A percentile compares a stretch with the other conserved stretches of the same genome.
Conservation (phyloP, 2,888 invertebrate species). For the Hyposoter dolosus region DNA sequence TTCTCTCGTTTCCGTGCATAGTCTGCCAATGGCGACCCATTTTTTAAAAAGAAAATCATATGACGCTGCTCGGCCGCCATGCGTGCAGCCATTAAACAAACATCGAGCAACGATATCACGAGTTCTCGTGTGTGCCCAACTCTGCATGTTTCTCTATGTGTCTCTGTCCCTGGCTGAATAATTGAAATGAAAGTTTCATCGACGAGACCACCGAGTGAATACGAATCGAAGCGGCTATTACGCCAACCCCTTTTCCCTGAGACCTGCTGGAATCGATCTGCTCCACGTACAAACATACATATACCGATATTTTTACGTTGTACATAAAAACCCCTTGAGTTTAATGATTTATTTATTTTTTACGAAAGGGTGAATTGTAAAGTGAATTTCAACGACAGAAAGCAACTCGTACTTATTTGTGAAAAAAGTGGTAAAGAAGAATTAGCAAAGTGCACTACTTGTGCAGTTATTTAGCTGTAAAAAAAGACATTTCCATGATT, state of each 20-base stretch:
- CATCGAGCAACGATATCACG: conserved; percentile 41
- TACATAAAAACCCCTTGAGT: background rate
- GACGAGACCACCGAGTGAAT: conserved; percentile 46
- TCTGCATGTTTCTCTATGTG: conserved; percentile 25
- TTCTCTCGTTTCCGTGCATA: background rate
- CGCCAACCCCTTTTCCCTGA: conserved; percentile 34
- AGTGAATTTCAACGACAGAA: background rate
- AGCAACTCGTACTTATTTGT: background rate
- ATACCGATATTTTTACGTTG: background rate
- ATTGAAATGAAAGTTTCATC: conserved; percentile 61
- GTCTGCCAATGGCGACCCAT: conserved; percentile 54
- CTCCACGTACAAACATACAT: conserved; percentile 3
- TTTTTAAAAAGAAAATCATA: conserved; percentile 56
- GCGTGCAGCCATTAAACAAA: conserved; percentile 53
- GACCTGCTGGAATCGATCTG: conserved; percentile 16
- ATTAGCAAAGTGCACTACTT: background rate
- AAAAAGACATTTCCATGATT: background rate
- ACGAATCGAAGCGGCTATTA: conserved; percentile 43
- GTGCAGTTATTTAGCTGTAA: background rate
- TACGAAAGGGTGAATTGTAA: background rate
- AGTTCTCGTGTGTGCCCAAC: conserved; percentile 14
- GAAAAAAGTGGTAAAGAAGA: background rate
- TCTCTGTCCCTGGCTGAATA: conserved; percentile 45
- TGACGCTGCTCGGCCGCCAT: conserved; percentile 24
- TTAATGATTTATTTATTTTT: background rate